Conservation (phyloP, 2,797 vertebrate genomes). For the Schizopygopsis pylzovi region DNA sequence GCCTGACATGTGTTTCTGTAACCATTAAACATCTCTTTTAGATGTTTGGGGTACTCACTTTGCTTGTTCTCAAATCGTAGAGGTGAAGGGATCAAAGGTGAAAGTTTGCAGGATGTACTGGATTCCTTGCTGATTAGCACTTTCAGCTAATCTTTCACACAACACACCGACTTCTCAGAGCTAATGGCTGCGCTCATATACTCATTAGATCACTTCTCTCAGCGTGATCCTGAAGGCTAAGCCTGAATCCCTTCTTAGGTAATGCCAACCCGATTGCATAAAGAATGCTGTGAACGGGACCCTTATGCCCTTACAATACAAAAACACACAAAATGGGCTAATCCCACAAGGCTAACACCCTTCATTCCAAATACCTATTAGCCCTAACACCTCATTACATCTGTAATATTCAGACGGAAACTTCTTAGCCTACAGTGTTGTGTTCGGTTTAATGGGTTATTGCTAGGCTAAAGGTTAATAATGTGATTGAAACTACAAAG, state of each 20-base stretch:
- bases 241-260: conserved; percentile 38
- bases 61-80: conserved; percentile 29
- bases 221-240: conserved; percentile 42
- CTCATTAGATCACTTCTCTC: conserved; percentile 58
- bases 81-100: conserved; percentile 19
- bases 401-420: conserved; percentile 37
- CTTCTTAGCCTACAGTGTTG: conserved; percentile 11
- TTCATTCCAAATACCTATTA: conserved; percentile 56
- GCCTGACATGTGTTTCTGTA: conserved; percentile 22
- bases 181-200: conserved; percentile 14
- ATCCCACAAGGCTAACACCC: conserved; percentile 49
- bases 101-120: conserved; percentile 43
- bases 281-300: conserved; percentile 48
- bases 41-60: neutral
- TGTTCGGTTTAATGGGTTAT: neutral
- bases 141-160: conserved; percentile 2
- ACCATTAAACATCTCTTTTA: conserved; percentile 15
- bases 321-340: conserved; percentile 55
- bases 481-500: neutral
- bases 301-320: conserved; percentile 51
- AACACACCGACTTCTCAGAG: neutral
- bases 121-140: conserved; percentile 30
- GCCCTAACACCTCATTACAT: conserved; percentile 52
- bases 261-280: conserved; percentile 50
- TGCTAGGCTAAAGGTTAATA: conserved; percentile 1